Evolutionary conservation across 2,888 invertebrate species (phyloP).

Genomic region (Lycaena phlaeas): DNA sequence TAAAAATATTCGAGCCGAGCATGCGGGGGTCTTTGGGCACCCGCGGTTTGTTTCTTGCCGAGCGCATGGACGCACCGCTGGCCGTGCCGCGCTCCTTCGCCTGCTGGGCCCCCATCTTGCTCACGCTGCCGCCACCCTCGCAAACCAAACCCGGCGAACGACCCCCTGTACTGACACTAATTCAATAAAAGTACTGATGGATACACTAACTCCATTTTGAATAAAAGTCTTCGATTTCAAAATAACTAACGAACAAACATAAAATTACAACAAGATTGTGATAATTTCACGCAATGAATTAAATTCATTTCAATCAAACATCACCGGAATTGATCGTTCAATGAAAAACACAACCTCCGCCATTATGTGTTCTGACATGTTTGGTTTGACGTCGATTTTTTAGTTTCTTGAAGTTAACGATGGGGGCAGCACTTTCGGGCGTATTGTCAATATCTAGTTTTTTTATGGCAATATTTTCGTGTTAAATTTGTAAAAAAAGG

Average conservation of each 20-base stretch:
- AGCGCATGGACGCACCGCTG: conserved; percentile 81
- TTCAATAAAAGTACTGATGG: conserved; percentile 43
- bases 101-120: conserved; percentile 92
- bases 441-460: not conserved
- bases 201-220: conserved; percentile 35
- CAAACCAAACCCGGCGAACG: conserved; percentile 61
- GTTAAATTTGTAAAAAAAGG: too few relatives aligned
- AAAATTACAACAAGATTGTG: conserved; percentile 9
- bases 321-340: conserved; percentile 32
- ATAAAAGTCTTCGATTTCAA: conserved; percentile 15
- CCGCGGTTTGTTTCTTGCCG: conserved; percentile 82
- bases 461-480: too few relatives aligned
- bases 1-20: conserved; percentile 92
- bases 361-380: conserved; percentile 40
- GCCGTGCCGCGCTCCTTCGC: conserved; percentile 89
- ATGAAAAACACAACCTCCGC: conserved; percentile 58
- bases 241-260: conserved; percentile 12
- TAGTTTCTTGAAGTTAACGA: conserved; percentile 25
- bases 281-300: conserved; percentile 20
- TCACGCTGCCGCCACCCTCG: conserved; percentile 73
- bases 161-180: conserved; percentile 33
- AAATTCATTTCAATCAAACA: conserved; percentile 27
- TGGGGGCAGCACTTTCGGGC: conserved; percentile 26
- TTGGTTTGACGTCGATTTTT: conserved; percentile 60
- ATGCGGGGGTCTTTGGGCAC: conserved; percentile 86